phyloP scores from a whole-genome alignment of 1,140 invertebrate genomes.

The Drosophila funebris region DNA sequence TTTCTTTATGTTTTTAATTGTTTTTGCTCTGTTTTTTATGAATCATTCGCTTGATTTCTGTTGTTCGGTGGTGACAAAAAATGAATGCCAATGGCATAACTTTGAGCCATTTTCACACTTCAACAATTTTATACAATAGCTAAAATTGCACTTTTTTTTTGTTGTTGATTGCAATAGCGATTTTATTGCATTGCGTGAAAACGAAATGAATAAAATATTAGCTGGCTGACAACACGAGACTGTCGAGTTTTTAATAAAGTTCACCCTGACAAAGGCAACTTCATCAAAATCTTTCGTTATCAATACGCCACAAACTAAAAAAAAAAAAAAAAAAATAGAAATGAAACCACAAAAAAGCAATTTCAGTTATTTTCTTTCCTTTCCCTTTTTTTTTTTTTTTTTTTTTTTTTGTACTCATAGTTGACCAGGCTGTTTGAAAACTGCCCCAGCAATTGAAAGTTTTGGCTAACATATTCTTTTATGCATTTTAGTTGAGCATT shows the following conservation, averaged over 20 bases:
- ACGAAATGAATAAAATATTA: conserved; percentile 78
- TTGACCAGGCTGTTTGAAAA: conserved; percentile 18
- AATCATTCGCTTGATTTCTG: conserved; percentile 22
- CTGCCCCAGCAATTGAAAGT: conserved; percentile 15
- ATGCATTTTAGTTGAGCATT: conserved; percentile 38
- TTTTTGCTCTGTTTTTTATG: neutral
- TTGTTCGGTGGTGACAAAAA: conserved; percentile 12
- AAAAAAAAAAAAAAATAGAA: conserved; percentile 23
- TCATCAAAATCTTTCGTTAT: conserved; percentile 71
- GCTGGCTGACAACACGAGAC: conserved; percentile 35
- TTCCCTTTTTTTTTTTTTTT: conserved; percentile 18
- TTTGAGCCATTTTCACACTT: conserved; percentile 72
- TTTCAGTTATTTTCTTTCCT: conserved; percentile 29
- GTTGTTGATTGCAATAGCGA: neutral
- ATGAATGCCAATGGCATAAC: conserved; percentile 32
- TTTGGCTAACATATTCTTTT: conserved; percentile 60
- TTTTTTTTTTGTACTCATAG: conserved; percentile 33
- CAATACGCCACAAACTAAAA: conserved; percentile 31
- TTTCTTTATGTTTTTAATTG: too few relatives aligned
- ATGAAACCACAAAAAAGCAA: conserved; percentile 36
- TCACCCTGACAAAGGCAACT: conserved; percentile 44
- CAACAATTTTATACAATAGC: conserved; percentile 67
- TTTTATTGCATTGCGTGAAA: conserved; percentile 53
- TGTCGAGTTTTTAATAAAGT: conserved; percentile 70
- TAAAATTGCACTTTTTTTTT: conserved; percentile 48